Evolutionary conservation across 2,113 vertebrate species (phyloP).

Genomic region (Phalacrocorax pelagicus): DNA sequence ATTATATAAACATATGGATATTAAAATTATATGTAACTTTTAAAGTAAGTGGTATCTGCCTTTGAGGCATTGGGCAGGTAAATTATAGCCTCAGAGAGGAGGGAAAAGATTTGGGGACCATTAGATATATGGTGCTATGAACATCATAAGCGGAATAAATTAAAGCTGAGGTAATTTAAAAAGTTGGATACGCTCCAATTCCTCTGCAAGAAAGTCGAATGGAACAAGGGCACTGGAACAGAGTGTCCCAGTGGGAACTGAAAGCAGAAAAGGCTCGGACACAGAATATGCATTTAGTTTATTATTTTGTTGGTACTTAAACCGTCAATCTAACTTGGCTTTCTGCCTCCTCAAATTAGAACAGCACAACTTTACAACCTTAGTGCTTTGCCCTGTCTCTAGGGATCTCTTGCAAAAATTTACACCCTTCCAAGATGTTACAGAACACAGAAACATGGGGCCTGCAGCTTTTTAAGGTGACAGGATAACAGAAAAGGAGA

Average conservation of each 20-base stretch:
- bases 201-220: neutral
- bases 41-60: slow-evolving; percentile 10
- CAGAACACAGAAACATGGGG: neutral
- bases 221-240: slow-evolving; percentile 49
- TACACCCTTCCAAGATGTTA: neutral
- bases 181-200: slow-evolving; percentile 35
- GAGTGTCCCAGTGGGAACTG: slow-evolving; percentile 1
- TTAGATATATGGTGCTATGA: slow-evolving; percentile 3
- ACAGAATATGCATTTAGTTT: slow-evolving; percentile 22
- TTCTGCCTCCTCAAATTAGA: slow-evolving; percentile 49
- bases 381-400: neutral
- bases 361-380: neutral
- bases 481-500: neutral
- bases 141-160: slow-evolving; percentile 61
- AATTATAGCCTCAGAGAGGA: slow-evolving; percentile 41
- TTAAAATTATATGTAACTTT: neutral
- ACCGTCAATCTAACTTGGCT: neutral
- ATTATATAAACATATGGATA: neutral
- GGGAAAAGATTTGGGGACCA: neutral
- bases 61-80: slow-evolving; percentile 51
- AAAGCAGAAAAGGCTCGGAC: slow-evolving; percentile 14
- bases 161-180: slow-evolving; percentile 53
- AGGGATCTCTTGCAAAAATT: neutral
- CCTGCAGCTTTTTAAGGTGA: neutral
- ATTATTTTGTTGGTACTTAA: slow-evolving; percentile 29